Evolutionary conservation across 2,113 vertebrate species (phyloP).

Genomic region (Chelonoidis abingdonii): DNA sequence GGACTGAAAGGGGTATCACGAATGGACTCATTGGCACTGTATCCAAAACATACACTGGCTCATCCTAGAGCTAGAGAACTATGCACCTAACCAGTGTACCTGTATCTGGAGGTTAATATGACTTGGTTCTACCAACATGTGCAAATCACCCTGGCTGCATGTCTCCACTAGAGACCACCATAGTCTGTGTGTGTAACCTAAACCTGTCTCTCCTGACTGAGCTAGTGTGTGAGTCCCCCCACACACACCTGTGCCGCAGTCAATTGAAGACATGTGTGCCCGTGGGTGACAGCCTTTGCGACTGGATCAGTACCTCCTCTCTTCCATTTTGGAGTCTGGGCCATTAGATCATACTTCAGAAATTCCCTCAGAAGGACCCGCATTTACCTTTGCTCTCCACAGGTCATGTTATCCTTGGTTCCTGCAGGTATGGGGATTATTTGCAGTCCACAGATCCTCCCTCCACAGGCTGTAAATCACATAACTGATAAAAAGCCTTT

Average conservation of each 20-base stretch:
- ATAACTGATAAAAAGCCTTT: not conserved
- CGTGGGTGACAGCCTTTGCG: not conserved
- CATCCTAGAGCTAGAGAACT: not conserved
- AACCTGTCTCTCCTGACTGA: not conserved
- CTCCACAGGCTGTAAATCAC: not conserved
- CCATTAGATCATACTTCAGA: not conserved
- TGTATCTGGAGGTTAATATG: not conserved
- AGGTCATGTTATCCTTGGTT: not conserved
- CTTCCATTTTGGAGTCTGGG: not conserved
- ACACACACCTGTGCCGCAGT: not conserved
- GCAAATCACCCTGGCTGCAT: not conserved
- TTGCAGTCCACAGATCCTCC: not conserved
- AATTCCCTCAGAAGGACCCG: fast-evolving
- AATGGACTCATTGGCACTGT: not conserved
- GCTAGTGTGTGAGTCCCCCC: not conserved
- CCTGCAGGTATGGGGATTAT: not conserved
- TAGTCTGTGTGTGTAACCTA: not conserved
- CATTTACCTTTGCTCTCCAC: not conserved
- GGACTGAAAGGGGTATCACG: not conserved
- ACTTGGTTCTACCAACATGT: not conserved
- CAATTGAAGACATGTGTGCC: not conserved
- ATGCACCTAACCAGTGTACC: not conserved
- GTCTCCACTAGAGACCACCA: not conserved
- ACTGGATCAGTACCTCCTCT: not conserved
- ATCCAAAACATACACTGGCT: not conserved